Percentiles rank a stretch among this genome's conserved stretches.
Evolutionary conservation across 2,113 vertebrate genomes (phyloP).

Genomic region (Apeltes quadracus): DNA sequence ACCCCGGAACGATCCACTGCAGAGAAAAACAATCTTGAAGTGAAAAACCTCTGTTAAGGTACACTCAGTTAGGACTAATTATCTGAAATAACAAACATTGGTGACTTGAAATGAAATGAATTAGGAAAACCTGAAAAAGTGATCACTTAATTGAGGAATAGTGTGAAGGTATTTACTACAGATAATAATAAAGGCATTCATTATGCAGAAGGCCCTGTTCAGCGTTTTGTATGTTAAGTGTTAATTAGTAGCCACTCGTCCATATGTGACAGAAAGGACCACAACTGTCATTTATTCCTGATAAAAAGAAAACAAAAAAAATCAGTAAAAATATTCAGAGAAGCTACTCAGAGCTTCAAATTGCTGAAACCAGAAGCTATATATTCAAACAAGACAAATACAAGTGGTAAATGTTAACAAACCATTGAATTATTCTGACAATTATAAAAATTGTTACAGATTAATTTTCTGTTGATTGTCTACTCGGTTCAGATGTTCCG

Average conservation of each 20-base stretch:
- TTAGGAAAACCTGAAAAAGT: not conserved
- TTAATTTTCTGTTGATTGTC: not conserved
- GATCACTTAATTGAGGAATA: not conserved
- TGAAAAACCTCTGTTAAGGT: not conserved
- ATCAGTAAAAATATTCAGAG: too few species aligned
- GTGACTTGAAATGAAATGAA: not conserved
- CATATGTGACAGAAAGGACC: too few species aligned
- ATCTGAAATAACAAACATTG: not conserved
- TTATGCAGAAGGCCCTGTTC: not conserved
- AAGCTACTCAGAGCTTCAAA: not conserved
- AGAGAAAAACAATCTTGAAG: slow-evolving; percentile 10
- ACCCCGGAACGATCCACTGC: slow-evolving; percentile 35
- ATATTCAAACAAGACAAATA: not conserved
- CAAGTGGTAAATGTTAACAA: not conserved
- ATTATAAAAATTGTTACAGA: not conserved
- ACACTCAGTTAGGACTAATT: not conserved
- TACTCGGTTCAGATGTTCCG: not conserved
- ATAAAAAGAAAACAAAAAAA: too few species aligned
- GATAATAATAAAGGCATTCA: not conserved
- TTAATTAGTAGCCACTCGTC: not conserved
- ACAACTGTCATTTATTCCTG: not conserved
- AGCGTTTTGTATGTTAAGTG: not conserved
- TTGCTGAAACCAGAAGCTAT: not conserved
- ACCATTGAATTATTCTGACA: not conserved
- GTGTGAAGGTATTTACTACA: not conserved